phyloP scores from a whole-genome alignment of 2,113 vertebrate species.

The Hypocryptadius cinnamomeus region DNA sequence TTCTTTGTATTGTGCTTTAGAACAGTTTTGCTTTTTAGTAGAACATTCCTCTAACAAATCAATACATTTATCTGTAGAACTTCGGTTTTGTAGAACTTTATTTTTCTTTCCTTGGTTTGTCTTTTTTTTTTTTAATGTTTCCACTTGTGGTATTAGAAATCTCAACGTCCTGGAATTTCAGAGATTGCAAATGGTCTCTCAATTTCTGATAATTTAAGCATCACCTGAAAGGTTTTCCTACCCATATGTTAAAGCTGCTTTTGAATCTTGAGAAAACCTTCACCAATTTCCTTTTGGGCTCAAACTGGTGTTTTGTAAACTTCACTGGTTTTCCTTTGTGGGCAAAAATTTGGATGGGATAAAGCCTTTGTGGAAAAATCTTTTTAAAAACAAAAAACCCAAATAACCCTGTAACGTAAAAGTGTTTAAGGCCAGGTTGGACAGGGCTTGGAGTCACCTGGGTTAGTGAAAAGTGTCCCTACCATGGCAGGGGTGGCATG shows the following conservation, averaged over 20 bases:
- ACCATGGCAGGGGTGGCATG: neutral
- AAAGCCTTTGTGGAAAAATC: neutral
- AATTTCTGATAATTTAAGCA: neutral
- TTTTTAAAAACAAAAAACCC: neutral
- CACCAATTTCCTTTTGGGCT: accelerated
- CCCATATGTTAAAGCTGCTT: neutral
- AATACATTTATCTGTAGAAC: neutral
- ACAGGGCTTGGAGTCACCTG: neutral
- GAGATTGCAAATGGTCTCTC: neutral
- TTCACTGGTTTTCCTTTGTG: neutral
- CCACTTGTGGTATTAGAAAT: neutral
- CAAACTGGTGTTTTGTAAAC: neutral
- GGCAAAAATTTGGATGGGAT: neutral
- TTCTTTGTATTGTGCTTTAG: neutral
- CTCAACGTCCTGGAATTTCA: neutral
- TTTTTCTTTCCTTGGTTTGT: neutral
- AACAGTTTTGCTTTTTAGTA: neutral
- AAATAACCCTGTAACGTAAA: neutral
- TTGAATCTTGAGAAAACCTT: neutral
- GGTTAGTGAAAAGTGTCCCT: neutral
- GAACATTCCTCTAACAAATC: neutral
- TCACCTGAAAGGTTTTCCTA: neutral
- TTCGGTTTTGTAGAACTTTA: neutral
- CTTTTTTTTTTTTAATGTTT: neutral
- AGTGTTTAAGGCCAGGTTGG: neutral